phyloP scores from a whole-genome alignment of 2,888 invertebrate genomes.

The Lumbricus terrestris region DNA sequence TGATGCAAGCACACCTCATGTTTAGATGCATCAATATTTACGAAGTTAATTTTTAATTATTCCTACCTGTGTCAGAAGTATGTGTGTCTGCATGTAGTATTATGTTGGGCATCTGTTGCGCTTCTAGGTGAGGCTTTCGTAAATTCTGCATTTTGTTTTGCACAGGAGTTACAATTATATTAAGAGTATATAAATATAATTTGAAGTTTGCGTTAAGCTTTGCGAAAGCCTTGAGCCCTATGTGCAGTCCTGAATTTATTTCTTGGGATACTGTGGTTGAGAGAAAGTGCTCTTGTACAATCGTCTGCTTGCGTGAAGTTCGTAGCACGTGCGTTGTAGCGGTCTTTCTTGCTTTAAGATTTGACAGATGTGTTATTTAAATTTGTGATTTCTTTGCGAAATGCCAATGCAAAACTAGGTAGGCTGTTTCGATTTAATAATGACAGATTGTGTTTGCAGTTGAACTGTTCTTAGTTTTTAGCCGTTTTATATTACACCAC shows the following conservation, averaged over 20 bases:
- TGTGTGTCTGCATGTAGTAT: neutral
- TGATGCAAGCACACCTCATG: neutral
- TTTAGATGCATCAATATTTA: neutral
- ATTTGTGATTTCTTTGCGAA: neutral
- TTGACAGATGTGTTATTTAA: constrained; percentile 6
- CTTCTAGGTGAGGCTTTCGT: neutral
- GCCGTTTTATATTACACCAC: neutral
- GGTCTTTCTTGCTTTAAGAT: neutral
- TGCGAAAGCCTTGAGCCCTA: neutral
- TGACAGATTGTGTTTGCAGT: neutral
- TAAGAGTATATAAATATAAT: neutral
- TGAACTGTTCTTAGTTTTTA: constrained; percentile 6
- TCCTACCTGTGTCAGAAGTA: neutral
- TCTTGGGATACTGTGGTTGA: neutral
- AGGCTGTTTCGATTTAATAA: neutral
- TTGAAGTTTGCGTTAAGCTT: neutral
- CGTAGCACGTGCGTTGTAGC: neutral
- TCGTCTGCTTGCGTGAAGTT: neutral
- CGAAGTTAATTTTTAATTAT: neutral
- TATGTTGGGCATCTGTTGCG: neutral
- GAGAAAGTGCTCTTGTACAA: neutral
- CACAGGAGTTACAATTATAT: neutral
- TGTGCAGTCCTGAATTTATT: neutral
- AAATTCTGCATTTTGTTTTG: neutral
- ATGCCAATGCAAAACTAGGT: constrained; percentile 13